Evolutionary conservation across 2,888 invertebrate species (phyloP).

Genomic region (Phasia obesa): DNA sequence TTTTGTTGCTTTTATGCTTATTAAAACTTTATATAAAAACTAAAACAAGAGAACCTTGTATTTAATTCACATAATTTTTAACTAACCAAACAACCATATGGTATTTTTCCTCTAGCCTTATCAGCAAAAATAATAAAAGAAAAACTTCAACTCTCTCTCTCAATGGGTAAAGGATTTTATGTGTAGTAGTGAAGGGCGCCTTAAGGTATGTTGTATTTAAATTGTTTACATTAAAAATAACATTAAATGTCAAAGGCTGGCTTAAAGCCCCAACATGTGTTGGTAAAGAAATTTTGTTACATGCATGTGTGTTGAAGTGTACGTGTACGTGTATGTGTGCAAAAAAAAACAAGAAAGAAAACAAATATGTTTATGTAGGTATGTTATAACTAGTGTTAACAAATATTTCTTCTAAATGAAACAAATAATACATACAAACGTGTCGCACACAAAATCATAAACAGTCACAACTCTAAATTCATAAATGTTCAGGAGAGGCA

Average conservation of each 20-base stretch:
- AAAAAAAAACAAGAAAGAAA: not conserved
- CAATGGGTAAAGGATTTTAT: not conserved
- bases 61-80: conserved; percentile 37
- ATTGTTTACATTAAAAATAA: conserved; percentile 70
- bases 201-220: conserved; percentile 69
- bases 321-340: not conserved
- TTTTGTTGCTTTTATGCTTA: conserved; percentile 32
- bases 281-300: conserved; percentile 1
- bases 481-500: no score
- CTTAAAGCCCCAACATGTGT: conserved; percentile 65
- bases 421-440: not conserved
- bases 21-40: conserved; percentile 4
- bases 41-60: conserved; percentile 14
- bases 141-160: not conserved
- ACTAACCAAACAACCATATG: conserved; percentile 60
- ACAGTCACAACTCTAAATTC: no score
- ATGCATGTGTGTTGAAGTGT: not conserved
- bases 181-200: conserved; percentile 43
- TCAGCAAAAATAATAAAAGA: not conserved
- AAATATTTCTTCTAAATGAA: not conserved
- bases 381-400: not conserved
- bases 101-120: conserved; percentile 53
- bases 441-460: not conserved
- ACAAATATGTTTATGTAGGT: not conserved
- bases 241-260: conserved; percentile 68